Evolutionary conservation across 2,888 invertebrate genomes (phyloP).

Genomic region (Coelogynopora nodosa): DNA sequence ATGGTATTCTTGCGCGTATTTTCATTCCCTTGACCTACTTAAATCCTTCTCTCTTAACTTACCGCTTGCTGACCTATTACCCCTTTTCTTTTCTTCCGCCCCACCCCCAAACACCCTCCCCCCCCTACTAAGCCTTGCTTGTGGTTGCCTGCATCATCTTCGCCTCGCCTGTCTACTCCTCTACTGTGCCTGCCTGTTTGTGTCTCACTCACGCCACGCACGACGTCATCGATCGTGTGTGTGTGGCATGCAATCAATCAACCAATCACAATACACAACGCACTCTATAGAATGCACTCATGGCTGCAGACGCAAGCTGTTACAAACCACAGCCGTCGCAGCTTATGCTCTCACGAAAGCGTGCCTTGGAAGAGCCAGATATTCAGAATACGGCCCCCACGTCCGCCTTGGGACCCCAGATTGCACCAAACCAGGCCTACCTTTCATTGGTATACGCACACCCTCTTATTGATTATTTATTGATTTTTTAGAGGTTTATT

Average conservation of each 20-base stretch:
- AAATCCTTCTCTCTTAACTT: background rate
- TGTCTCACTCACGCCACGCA: background rate
- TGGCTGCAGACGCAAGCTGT: background rate
- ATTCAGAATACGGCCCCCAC: conserved; percentile 8
- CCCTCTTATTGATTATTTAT: too few species aligned
- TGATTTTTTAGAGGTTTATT: background rate
- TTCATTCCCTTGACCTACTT: too few species aligned
- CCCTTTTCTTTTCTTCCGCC: background rate
- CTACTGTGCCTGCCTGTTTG: conserved; percentile 1
- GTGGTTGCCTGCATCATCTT: conserved; percentile 27
- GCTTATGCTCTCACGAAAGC: background rate
- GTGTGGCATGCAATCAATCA: background rate
- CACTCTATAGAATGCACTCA: background rate
- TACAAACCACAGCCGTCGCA: background rate
- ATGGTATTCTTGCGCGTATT: too few species aligned
- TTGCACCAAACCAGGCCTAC: background rate
- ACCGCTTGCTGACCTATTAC: background rate
- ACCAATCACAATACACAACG: background rate
- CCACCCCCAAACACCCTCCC: background rate
- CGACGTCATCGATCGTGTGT: background rate
- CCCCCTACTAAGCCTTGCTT: background rate
- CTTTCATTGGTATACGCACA: background rate
- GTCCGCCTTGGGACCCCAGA: background rate
- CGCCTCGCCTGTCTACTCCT: background rate
- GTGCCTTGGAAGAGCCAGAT: conserved; percentile 7